These are phyloP conservation scores for Xestia rhomboidea DNA, from an alignment of 2,888 invertebrate genomes.

Conservation along the genomic window DNA sequence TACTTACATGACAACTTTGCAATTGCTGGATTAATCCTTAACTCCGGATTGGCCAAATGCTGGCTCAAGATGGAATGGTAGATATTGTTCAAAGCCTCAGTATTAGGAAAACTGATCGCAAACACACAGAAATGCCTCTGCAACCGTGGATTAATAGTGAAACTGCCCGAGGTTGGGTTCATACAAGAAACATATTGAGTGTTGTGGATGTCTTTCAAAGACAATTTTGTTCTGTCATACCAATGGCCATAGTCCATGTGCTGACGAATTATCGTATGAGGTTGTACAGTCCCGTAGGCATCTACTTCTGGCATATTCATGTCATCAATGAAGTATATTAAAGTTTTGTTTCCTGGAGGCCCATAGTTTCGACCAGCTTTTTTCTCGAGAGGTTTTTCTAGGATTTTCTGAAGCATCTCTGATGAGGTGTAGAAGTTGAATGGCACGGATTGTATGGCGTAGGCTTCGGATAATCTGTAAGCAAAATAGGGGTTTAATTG, in stretches of 20 bases:
- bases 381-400: constrained; percentile 98
- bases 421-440: constrained; percentile 99
- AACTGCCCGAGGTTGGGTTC: constrained; percentile 99
- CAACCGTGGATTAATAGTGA: constrained; percentile 98
- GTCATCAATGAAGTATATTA: constrained; percentile 98
- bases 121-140: constrained; percentile 97
- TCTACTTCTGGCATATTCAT: constrained; percentile 99
- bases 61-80: constrained; percentile 97
- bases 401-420: constrained; percentile 97
- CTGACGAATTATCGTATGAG: constrained; percentile 98
- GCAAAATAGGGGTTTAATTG: constrained; percentile 1
- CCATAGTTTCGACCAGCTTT: constrained; percentile 98
- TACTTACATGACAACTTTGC: constrained; percentile 91
- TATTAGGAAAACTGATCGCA: constrained; percentile 95
- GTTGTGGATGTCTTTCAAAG: constrained; percentile 98
- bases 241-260: constrained; percentile 99
- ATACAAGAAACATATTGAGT: constrained; percentile 99
- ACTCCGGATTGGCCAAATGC: constrained; percentile 95
- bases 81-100: constrained; percentile 96
- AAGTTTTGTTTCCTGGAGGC: constrained; percentile 97
- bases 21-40: constrained; percentile 93
- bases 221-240: constrained; percentile 95
- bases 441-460: constrained; percentile 97
- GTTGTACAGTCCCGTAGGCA: constrained; percentile 98
- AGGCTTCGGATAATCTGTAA: constrained; percentile 94